These are phyloP conservation scores for Baronia brevicornis DNA, from an alignment of 2,888 invertebrate species.

Conservation along the genomic window DNA sequence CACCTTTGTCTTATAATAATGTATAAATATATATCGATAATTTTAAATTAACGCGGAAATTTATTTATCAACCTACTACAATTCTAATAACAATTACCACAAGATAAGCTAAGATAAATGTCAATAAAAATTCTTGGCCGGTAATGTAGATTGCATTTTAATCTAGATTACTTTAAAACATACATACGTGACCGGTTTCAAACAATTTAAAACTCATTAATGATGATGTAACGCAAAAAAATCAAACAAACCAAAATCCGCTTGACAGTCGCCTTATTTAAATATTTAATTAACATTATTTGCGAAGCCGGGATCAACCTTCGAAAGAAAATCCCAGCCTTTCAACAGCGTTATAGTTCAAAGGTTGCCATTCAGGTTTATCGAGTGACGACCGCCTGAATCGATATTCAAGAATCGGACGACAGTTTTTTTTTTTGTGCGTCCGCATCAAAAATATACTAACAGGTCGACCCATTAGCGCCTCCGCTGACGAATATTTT, in stretches of 20 bases:
- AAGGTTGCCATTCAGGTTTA: slow-evolving; percentile 55
- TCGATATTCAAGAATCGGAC: slow-evolving; percentile 35
- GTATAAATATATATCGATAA: no score
- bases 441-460: slow-evolving; percentile 28
- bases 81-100: no score
- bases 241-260: slow-evolving; percentile 44
- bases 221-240: slow-evolving; percentile 40
- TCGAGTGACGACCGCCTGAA: slow-evolving; percentile 39
- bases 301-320: slow-evolving; percentile 19
- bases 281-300: slow-evolving; percentile 41
- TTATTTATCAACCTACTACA: no score
- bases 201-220: slow-evolving; percentile 30
- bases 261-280: slow-evolving; percentile 35
- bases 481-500: slow-evolving; percentile 27
- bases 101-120: no score
- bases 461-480: slow-evolving; percentile 37
- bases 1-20: no score
- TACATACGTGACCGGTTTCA: slow-evolving; percentile 8
- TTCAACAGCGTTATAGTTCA: slow-evolving; percentile 49
- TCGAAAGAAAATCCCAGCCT: slow-evolving; percentile 25
- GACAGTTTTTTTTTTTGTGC: slow-evolving; percentile 30
- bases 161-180: slow-evolving; percentile 7
- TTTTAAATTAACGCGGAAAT: no score
- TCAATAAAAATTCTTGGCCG: slow-evolving; percentile 2
- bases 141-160: slow-evolving; percentile 5